Percentiles rank a stretch among this genome's conserved stretches.
Conservation (phyloP, 2,888 invertebrate species). For the Phyto melanocephala region DNA sequence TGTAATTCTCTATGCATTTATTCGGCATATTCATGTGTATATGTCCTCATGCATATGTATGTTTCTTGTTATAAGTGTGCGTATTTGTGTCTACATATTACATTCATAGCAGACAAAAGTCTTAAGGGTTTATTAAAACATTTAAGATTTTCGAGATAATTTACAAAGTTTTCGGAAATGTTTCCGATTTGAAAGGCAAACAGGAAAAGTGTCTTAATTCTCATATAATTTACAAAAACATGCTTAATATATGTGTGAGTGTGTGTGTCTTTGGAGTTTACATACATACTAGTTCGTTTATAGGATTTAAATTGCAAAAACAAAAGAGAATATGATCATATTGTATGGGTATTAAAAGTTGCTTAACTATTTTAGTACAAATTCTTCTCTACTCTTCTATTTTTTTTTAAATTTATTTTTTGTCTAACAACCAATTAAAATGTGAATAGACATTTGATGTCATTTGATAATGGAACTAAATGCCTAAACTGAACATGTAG, state of each 20-base stretch:
- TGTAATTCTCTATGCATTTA: neutral
- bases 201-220: slow-evolving; percentile 52
- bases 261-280: neutral
- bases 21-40: neutral
- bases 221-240: slow-evolving; percentile 19
- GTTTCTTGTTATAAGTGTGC: neutral
- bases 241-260: neutral
- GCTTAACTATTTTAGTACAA: neutral
- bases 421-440: slow-evolving; percentile 36
- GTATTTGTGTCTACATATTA: neutral
- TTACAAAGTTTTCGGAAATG: slow-evolving; percentile 51
- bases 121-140: slow-evolving; percentile 37
- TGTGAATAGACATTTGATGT: too few relatives aligned
- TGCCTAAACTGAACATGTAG: too few relatives aligned
- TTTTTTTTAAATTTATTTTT: too few relatives aligned
- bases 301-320: neutral
- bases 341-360: neutral
- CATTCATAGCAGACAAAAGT: slow-evolving; percentile 20
- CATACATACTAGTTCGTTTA: neutral
- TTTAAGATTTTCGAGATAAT: slow-evolving; percentile 51
- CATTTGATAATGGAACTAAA: too few relatives aligned
- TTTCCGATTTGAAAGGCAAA: slow-evolving; percentile 41
- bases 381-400: too few relatives aligned
- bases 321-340: neutral
- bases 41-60: neutral